These are phyloP conservation scores for Brachyptera putata DNA, from an alignment of 2,888 invertebrate species.

Conservation along the genomic window DNA sequence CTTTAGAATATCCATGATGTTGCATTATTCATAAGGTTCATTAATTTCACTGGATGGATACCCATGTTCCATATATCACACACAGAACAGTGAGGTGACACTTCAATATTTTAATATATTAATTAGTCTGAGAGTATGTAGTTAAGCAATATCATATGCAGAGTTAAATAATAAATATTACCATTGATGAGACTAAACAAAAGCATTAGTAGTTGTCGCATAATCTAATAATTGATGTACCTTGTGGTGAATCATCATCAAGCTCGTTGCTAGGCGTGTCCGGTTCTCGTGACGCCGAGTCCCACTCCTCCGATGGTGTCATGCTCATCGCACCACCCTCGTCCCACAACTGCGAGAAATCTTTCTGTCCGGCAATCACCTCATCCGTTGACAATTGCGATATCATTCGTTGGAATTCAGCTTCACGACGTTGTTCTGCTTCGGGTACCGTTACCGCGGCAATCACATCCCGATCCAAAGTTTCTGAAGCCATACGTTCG, in stretches of 20 bases:
- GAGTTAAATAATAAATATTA: too few relatives aligned
- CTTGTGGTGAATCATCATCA: constrained; percentile 46
- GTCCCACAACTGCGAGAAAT: constrained; percentile 49
- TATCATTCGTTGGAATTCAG: constrained; percentile 47
- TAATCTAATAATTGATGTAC: too few relatives aligned
- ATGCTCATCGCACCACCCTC: constrained; percentile 36
- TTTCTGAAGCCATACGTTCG: constrained; percentile 51
- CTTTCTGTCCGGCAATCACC: constrained; percentile 49
- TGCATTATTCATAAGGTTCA: too few relatives aligned
- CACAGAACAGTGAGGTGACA: too few relatives aligned
- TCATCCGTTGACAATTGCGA: constrained; percentile 52
- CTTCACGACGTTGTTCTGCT: constrained; percentile 43
- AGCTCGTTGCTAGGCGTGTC: constrained; percentile 35
- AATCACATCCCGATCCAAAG: constrained; percentile 42
- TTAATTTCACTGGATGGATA: too few relatives aligned
- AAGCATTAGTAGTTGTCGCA: too few relatives aligned
- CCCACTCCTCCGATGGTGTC: constrained; percentile 35
- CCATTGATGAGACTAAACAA: too few relatives aligned
- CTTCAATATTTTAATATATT: too few relatives aligned
- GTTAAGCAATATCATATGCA: too few relatives aligned
- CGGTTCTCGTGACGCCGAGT: constrained; percentile 30
- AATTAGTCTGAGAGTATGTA: too few relatives aligned
- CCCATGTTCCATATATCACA: too few relatives aligned
- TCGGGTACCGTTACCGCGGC: constrained; percentile 43
- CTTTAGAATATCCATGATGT: too few relatives aligned